Percentiles rank a stretch among this genome's conserved stretches.
phyloP scores from a whole-genome alignment of 2,797 vertebrate genomes.

The Capromys pilorides region DNA sequence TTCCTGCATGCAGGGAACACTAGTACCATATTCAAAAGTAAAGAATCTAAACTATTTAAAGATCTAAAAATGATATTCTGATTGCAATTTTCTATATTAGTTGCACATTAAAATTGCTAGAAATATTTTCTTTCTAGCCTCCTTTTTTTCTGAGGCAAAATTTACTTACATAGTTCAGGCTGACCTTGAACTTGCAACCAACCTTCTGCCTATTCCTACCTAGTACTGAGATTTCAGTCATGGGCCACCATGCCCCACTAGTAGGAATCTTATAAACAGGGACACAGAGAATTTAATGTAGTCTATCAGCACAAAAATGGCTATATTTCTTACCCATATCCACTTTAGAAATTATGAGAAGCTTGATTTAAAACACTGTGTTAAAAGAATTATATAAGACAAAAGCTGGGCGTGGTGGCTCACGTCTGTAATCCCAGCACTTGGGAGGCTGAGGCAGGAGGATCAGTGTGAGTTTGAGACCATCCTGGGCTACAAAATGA shows the following conservation, averaged over 20 bases:
- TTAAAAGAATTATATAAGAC: background rate
- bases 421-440: no score
- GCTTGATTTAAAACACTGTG: background rate
- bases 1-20: background rate
- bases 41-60: background rate
- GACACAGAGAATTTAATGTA: background rate
- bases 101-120: background rate
- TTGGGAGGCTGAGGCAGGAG: no score
- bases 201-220: no score
- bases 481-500: no score
- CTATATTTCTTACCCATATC: background rate
- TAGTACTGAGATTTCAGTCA: no score
- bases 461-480: no score
- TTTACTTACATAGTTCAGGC: no score
- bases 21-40: background rate
- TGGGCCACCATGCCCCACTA: no score
- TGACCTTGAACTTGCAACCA: no score
- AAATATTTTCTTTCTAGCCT: background rate
- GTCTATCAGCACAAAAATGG: background rate
- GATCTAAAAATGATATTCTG: background rate
- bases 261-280: background rate
- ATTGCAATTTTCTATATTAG: background rate
- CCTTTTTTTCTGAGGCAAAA: no score
- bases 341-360: background rate
- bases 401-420: no score